These are phyloP conservation scores for Acrossocheilus fasciatus DNA, from an alignment of 2,797 vertebrate genomes.

Conservation along the genomic window DNA sequence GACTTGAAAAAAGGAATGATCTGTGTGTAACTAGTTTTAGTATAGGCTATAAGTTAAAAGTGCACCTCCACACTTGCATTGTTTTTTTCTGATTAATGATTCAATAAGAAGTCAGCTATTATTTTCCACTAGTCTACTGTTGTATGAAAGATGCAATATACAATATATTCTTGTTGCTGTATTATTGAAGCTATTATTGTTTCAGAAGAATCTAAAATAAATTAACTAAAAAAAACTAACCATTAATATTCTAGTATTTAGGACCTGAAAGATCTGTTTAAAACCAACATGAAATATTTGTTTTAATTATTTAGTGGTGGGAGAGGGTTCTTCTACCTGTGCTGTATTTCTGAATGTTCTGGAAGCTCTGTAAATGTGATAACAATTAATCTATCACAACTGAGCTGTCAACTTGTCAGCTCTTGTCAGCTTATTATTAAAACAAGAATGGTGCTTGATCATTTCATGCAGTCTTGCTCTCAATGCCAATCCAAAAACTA, in stretches of 20 bases:
- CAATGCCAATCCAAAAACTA: background rate
- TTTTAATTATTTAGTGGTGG: background rate
- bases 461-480: background rate
- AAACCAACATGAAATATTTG: background rate
- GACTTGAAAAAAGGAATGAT: background rate
- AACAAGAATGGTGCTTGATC: background rate
- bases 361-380: background rate
- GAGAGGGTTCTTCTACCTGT: background rate
- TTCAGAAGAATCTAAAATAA: background rate
- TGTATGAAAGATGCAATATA: background rate
- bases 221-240: background rate
- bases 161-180: background rate
- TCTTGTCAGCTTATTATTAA: slow-evolving; percentile 13
- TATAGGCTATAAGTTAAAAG: background rate
- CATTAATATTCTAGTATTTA: background rate
- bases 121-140: background rate
- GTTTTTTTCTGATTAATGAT: background rate
- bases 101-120: background rate
- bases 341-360: background rate
- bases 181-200: background rate
- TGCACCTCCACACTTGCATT: background rate
- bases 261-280: background rate
- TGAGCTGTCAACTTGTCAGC: background rate
- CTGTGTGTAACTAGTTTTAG: background rate
- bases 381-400: background rate